phyloP scores from a whole-genome alignment of 2,888 invertebrate genomes.

The Noctua pronuba region DNA sequence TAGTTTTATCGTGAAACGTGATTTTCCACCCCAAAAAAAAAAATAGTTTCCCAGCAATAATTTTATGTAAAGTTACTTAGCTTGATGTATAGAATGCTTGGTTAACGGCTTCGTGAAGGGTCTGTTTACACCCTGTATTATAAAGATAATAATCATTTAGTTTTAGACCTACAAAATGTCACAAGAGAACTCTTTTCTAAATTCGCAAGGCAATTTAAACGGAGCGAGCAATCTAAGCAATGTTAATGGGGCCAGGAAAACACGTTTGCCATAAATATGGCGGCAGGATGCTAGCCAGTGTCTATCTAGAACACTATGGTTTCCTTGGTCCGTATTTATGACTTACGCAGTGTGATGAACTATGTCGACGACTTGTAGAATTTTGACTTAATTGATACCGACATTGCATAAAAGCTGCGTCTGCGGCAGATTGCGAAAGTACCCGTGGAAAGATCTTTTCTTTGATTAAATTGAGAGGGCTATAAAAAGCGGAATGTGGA shows the following conservation, averaged over 20 bases:
- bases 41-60: no score
- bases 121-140: no score
- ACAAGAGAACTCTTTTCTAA: conserved; percentile 4
- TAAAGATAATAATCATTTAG: background rate
- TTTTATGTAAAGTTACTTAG: no score
- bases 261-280: conserved; percentile 44
- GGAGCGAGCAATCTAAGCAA: conserved; percentile 28
- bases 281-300: conserved; percentile 37
- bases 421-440: background rate
- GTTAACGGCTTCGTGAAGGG: no score
- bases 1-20: no score
- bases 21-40: no score
- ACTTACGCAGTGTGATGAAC: conserved; percentile 34
- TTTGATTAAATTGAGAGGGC: background rate
- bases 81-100: no score
- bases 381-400: background rate
- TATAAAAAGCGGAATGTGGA: background rate
- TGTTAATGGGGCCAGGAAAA: conserved; percentile 48
- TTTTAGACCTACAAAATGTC: background rate
- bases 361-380: background rate
- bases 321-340: conserved; percentile 42
- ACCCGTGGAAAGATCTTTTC: background rate
- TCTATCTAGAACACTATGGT: conserved; percentile 30
- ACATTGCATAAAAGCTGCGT: background rate
- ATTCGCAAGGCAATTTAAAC: conserved; percentile 9